Conservation (phyloP, 2,797 vertebrate species). For the Merluccius polli region DNA sequence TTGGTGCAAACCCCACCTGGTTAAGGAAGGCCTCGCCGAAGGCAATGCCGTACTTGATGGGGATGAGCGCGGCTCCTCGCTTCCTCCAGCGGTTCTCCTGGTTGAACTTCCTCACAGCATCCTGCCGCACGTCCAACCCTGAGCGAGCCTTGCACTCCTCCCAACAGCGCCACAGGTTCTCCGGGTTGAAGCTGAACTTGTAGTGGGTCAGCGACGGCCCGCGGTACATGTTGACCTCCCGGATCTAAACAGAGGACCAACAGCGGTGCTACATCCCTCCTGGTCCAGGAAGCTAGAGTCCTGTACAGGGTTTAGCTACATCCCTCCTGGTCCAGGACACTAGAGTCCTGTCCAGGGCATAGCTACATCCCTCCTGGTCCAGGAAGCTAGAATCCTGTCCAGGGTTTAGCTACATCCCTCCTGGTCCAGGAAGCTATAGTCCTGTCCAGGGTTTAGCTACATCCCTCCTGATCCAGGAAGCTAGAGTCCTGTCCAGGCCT, state of each 20-base stretch:
- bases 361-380: neutral
- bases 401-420: neutral
- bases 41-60: slow-evolving; percentile 83
- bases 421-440: neutral
- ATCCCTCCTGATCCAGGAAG: neutral
- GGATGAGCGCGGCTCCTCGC: slow-evolving; percentile 80
- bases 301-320: too few species aligned
- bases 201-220: slow-evolving; percentile 72
- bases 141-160: slow-evolving; percentile 75
- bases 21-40: slow-evolving; percentile 71
- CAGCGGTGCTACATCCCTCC: neutral
- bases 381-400: neutral
- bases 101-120: slow-evolving; percentile 72
- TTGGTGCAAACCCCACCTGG: slow-evolving; percentile 64
- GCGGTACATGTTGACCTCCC: slow-evolving; percentile 86
- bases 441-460: neutral
- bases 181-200: slow-evolving; percentile 76
- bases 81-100: slow-evolving; percentile 84
- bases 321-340: too few species aligned
- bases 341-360: neutral
- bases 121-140: slow-evolving; percentile 60
- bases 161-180: slow-evolving; percentile 81
- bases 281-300: neutral
- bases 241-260: slow-evolving; percentile 64
- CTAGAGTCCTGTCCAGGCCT: neutral